Evolutionary conservation across 2,113 vertebrate species (phyloP).

Genomic region (Ciconia stormi): DNA sequence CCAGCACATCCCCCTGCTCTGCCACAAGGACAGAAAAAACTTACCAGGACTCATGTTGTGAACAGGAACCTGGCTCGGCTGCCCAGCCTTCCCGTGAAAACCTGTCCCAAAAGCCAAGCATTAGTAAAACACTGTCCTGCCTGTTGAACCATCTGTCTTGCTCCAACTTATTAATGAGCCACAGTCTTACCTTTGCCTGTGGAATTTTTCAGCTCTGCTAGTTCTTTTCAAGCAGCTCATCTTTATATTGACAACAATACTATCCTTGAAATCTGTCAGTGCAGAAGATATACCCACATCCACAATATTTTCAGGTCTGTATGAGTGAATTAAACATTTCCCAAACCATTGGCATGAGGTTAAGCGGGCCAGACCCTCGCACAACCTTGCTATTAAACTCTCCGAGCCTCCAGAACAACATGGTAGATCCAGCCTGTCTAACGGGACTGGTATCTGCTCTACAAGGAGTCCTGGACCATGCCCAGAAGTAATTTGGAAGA

Average conservation of each 20-base stretch:
- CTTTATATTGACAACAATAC: background rate
- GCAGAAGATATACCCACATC: background rate
- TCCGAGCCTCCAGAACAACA: background rate
- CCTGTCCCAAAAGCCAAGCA: background rate
- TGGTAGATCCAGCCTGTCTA: background rate
- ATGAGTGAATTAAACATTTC: background rate
- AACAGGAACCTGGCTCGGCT: background rate
- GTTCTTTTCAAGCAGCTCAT: background rate
- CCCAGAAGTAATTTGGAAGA: background rate
- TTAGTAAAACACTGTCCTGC: background rate
- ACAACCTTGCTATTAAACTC: background rate
- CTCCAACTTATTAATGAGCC: background rate
- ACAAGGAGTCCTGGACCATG: background rate
- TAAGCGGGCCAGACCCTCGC: background rate
- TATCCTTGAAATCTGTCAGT: background rate
- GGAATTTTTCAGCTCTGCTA: background rate
- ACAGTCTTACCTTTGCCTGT: background rate
- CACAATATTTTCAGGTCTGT: background rate
- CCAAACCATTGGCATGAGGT: background rate
- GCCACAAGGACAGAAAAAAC: background rate
- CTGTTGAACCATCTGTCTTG: slow-evolving; percentile 2
- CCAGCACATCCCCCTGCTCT: background rate
- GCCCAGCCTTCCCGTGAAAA: background rate
- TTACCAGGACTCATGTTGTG: background rate
- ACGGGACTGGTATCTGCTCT: background rate